These are phyloP conservation scores for Eonycteris spelaea DNA, from an alignment of 2,113 vertebrate species.

Conservation along the genomic window DNA sequence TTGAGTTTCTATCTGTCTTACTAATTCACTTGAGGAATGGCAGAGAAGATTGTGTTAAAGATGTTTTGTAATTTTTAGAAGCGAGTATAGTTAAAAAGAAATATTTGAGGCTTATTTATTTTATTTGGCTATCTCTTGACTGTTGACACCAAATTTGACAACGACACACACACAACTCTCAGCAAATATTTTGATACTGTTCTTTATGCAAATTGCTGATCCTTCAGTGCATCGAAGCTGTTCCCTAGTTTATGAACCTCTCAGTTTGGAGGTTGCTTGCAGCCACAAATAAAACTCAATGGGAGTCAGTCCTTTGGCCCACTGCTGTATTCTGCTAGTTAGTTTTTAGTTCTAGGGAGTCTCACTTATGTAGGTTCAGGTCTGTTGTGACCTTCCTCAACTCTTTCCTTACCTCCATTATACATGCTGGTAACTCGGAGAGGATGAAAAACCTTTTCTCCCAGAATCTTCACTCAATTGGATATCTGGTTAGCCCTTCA, in stretches of 20 bases:
- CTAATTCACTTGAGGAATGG: slow-evolving; percentile 49
- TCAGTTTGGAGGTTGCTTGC: slow-evolving; percentile 64
- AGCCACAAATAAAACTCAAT: slow-evolving; percentile 73
- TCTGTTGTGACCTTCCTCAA: background rate
- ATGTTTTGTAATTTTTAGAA: slow-evolving; percentile 62
- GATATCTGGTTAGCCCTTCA: background rate
- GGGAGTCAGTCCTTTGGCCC: background rate
- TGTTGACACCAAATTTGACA: background rate
- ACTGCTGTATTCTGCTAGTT: slow-evolving; percentile 33
- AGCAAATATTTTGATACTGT: slow-evolving; percentile 31
- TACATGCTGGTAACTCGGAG: background rate
- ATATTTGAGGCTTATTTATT: slow-evolving; percentile 49
- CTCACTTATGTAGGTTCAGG: background rate
- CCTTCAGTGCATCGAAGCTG: slow-evolving; percentile 72
- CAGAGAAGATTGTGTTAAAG: slow-evolving; percentile 24
- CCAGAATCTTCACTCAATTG: background rate
- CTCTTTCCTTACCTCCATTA: background rate
- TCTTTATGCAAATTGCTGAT: slow-evolving; percentile 38
- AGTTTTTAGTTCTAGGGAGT: slow-evolving; percentile 4
- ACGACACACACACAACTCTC: background rate
- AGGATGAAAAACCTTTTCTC: background rate
- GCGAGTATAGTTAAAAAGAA: slow-evolving; percentile 44
- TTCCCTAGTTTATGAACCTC: slow-evolving; percentile 57
- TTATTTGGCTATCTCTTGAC: slow-evolving; percentile 60
- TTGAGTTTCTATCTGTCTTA: slow-evolving; percentile 74